Evolutionary conservation across 2,113 vertebrate species (phyloP).

Genomic region (Bambusicola thoracicus): DNA sequence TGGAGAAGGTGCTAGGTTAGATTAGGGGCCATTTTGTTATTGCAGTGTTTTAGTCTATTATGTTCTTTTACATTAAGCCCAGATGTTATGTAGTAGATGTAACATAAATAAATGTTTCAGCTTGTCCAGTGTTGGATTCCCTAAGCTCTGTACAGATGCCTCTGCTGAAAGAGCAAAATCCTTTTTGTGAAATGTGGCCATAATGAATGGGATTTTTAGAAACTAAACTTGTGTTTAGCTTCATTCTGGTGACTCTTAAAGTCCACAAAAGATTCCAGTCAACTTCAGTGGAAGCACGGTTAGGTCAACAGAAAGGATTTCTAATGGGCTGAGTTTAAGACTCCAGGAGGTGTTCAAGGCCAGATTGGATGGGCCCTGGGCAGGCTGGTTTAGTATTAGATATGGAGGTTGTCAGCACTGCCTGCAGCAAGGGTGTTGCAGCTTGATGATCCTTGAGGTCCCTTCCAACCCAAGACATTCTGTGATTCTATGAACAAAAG

Average conservation of each 20-base stretch:
- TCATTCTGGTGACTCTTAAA: background rate
- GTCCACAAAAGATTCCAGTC: background rate
- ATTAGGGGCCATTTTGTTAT: constrained; percentile 14
- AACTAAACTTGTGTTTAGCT: background rate
- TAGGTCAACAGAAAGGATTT: background rate
- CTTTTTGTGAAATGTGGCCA: background rate
- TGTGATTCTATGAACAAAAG: background rate
- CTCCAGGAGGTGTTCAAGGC: too few species aligned
- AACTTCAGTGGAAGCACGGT: background rate
- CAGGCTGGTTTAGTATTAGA: too few species aligned
- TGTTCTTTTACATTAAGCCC: constrained; percentile 43
- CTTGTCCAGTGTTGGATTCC: constrained; percentile 30
- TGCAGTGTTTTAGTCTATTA: background rate
- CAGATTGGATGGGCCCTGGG: too few species aligned
- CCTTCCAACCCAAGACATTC: too few species aligned
- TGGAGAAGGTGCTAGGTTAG: constrained; percentile 11
- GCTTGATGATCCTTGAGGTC: too few species aligned
- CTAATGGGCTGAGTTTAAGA: background rate
- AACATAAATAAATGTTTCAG: constrained; percentile 54
- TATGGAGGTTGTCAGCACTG: too few species aligned
- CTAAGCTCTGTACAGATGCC: background rate
- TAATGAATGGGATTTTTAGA: background rate
- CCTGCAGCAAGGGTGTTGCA: too few species aligned
- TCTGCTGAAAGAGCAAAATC: background rate
- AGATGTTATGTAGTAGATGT: constrained; percentile 47